These are phyloP conservation scores for Sipha maydis DNA, from an alignment of 2,888 invertebrate species.

Conservation along the genomic window DNA sequence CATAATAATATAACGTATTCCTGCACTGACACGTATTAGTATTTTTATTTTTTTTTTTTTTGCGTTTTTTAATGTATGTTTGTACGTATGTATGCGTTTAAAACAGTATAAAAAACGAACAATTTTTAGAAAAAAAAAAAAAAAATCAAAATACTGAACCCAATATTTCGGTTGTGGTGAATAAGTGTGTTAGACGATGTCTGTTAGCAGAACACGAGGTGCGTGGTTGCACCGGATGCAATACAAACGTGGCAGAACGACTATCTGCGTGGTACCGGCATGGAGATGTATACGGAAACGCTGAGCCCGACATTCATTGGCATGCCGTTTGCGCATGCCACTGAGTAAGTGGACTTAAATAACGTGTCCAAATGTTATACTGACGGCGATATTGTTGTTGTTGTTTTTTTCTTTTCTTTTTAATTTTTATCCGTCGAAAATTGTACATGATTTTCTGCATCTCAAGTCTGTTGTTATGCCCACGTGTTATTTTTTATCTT, in stretches of 20 bases:
- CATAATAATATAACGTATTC: neutral
- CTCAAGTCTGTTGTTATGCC: slow-evolving; percentile 58
- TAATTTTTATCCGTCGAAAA: slow-evolving; percentile 24
- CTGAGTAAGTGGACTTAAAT: slow-evolving; percentile 85
- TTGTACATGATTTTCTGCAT: slow-evolving; percentile 52
- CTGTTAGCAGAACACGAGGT: slow-evolving; percentile 62
- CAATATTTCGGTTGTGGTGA: slow-evolving; percentile 50
- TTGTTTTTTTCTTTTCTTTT: slow-evolving; percentile 24
- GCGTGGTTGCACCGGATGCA: slow-evolving; percentile 69
- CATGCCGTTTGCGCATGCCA: slow-evolving; percentile 99
- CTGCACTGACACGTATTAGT: neutral
- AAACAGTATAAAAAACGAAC: neutral
- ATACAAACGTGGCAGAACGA: slow-evolving; percentile 99
- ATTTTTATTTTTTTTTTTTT: neutral
- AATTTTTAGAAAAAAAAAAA: neutral
- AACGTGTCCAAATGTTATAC: slow-evolving; percentile 49
- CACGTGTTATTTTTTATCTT: slow-evolving; percentile 49
- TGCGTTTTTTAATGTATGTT: neutral
- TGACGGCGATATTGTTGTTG: slow-evolving; percentile 47
- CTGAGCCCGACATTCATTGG: slow-evolving; percentile 99
- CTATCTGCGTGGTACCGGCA: slow-evolving; percentile 99
- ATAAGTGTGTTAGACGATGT: slow-evolving; percentile 62
- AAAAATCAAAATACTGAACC: slow-evolving; percentile 24
- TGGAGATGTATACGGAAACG: slow-evolving; percentile 99
- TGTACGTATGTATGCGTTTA: slow-evolving; percentile 6